A percentile compares a stretch with the other conserved stretches of the same genome.
These are phyloP conservation scores for Lagria hirta DNA, from an alignment of 2,888 invertebrate species.

Conservation along the genomic window DNA sequence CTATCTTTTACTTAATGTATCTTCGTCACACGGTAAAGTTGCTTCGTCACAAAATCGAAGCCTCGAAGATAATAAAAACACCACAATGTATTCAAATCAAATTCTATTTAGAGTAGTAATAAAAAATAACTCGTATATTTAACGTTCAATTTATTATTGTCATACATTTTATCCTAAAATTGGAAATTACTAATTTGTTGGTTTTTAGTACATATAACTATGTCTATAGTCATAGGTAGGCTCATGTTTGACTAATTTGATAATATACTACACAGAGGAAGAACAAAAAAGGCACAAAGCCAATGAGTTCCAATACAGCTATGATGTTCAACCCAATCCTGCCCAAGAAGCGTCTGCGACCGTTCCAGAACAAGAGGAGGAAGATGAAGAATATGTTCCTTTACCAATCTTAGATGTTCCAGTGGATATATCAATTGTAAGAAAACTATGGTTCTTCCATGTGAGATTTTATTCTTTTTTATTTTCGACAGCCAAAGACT, in stretches of 20 bases:
- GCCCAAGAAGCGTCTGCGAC: slow-evolving; percentile 50
- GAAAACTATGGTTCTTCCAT: too few relatives aligned
- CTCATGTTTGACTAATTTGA: slow-evolving; percentile 25
- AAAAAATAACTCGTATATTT: too few relatives aligned
- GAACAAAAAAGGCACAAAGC: slow-evolving; percentile 82
- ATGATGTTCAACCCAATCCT: slow-evolving; percentile 61
- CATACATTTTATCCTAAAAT: too few relatives aligned
- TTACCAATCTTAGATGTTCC: slow-evolving; percentile 76
- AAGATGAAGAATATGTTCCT: slow-evolving; percentile 75
- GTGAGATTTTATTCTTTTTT: slow-evolving; percentile 9
- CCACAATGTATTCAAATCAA: not conserved
- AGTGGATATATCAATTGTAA: slow-evolving; percentile 69
- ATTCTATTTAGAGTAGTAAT: not conserved
- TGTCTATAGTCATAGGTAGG: too few relatives aligned
- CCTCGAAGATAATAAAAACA: slow-evolving; percentile 3
- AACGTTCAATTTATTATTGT: too few relatives aligned
- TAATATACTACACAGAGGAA: slow-evolving; percentile 68
- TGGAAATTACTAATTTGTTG: too few relatives aligned
- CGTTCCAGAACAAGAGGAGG: slow-evolving; percentile 56
- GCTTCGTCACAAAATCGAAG: too few relatives aligned
- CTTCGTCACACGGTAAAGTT: too few relatives aligned
- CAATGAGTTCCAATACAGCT: slow-evolving; percentile 75
- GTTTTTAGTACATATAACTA: too few relatives aligned
- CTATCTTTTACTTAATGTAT: too few relatives aligned
- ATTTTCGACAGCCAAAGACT: slow-evolving; percentile 73